Conservation (phyloP, 2,888 invertebrate genomes). For the Euplexia lucipara region DNA sequence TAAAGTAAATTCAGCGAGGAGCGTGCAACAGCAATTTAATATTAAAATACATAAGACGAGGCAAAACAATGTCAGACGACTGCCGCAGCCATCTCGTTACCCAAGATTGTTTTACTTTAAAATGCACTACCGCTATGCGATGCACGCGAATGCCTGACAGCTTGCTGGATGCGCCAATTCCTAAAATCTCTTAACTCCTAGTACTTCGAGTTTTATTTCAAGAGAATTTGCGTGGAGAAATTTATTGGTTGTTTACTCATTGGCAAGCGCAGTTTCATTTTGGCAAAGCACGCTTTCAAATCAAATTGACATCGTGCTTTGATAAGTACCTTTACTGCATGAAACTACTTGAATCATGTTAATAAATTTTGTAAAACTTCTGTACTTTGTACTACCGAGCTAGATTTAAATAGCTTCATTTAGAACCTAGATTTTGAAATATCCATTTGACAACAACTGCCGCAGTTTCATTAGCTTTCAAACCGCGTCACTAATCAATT, state of each 20-base stretch:
- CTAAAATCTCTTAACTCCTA: slow-evolving; percentile 21
- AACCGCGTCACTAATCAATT: neutral
- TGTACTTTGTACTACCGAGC: too few species aligned
- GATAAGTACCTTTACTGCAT: too few species aligned
- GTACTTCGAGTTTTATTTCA: slow-evolving; percentile 8
- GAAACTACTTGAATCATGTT: too few species aligned
- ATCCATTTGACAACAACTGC: neutral
- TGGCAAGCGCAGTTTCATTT: neutral
- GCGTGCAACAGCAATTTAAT: slow-evolving; percentile 54
- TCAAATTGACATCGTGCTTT: too few species aligned
- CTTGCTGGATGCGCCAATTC: slow-evolving; percentile 37
- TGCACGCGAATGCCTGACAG: slow-evolving; percentile 34
- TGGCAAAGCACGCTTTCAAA: too few species aligned
- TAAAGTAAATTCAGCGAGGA: slow-evolving; percentile 40
- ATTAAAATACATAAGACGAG: slow-evolving; percentile 59
- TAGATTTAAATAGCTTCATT: neutral
- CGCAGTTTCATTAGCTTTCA: neutral
- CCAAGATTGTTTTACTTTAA: slow-evolving; percentile 63
- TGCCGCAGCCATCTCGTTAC: slow-evolving; percentile 61
- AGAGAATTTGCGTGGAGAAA: slow-evolving; percentile 9
- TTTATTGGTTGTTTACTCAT: slow-evolving; percentile 3
- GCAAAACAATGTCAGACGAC: slow-evolving; percentile 49
- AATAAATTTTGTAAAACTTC: too few species aligned
- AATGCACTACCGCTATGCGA: slow-evolving; percentile 45
- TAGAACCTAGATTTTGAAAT: neutral